A percentile compares a stretch with the other conserved stretches of the same genome.
phyloP scores from a whole-genome alignment of 2,888 invertebrate species.

The Macropis europaea region DNA sequence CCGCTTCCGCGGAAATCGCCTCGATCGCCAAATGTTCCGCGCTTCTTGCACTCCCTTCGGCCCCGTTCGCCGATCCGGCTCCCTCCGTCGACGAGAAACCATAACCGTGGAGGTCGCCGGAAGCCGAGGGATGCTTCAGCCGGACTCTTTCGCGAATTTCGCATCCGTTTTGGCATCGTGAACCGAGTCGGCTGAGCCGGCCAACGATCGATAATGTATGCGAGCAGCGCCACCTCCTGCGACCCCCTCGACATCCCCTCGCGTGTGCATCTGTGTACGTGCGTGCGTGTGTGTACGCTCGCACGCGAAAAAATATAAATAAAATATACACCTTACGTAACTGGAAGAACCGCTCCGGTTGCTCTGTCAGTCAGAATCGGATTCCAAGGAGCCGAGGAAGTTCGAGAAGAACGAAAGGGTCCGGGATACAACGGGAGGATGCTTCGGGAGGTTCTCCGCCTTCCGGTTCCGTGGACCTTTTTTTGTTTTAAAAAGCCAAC shows the following conservation, averaged over 20 bases:
- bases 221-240: conserved; percentile 35
- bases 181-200: conserved; percentile 41
- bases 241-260: background rate
- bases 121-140: conserved; percentile 9
- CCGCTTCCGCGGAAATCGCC: background rate
- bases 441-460: no score
- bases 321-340: conserved; percentile 32
- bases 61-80: background rate
- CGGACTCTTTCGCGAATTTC: conserved; percentile 58
- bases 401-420: no score
- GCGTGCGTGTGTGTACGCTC: no score
- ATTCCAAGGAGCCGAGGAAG: no score
- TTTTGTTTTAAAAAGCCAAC: no score
- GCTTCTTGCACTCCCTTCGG: background rate
- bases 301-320: conserved; percentile 38
- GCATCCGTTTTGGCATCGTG: conserved; percentile 62
- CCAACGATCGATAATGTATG: conserved; percentile 65
- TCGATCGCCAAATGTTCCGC: conserved; percentile 7
- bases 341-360: no score
- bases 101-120: conserved; percentile 32
- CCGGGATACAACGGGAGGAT: no score
- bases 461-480: no score
- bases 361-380: no score
- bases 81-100: background rate
- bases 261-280: background rate